A percentile compares a stretch with the other conserved stretches of the same genome.
Evolutionary conservation across 1,140 invertebrate genomes (phyloP).

Genomic region (Drosophila serrata): DNA sequence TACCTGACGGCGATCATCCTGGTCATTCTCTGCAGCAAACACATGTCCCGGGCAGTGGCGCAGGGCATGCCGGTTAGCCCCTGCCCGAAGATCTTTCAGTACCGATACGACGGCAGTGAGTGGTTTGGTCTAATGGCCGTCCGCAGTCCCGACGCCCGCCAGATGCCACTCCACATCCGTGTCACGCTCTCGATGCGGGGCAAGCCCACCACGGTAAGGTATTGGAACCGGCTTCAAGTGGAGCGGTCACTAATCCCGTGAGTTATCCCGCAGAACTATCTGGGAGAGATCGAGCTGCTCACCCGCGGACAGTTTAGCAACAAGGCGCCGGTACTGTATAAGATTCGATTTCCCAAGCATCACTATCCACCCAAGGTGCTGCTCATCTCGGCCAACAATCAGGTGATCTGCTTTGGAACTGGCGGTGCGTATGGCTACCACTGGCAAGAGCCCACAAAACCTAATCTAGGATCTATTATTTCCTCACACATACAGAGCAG

Average conservation of each 20-base stretch:
- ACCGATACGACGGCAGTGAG: conserved; percentile 76
- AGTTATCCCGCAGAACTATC: conserved; percentile 59
- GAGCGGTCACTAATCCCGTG: neutral
- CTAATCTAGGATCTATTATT: neutral
- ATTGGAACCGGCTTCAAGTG: neutral
- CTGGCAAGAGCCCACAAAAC: neutral
- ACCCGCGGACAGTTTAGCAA: conserved; percentile 71
- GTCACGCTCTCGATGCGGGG: conserved; percentile 81
- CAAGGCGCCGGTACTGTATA: conserved; percentile 69
- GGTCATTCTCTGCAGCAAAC: conserved; percentile 59
- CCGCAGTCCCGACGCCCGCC: conserved; percentile 60
- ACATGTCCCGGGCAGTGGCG: conserved; percentile 44
- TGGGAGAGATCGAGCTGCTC: conserved; percentile 79
- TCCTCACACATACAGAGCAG: conserved; percentile 53
- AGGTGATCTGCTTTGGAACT: conserved; percentile 74
- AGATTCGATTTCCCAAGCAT: conserved; percentile 77
- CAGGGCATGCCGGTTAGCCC: conserved; percentile 79
- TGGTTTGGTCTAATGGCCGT: conserved; percentile 80
- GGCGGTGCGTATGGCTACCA: conserved; percentile 41
- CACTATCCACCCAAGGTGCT: conserved; percentile 78
- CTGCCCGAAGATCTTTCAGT: conserved; percentile 82
- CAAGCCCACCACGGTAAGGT: conserved; percentile 76
- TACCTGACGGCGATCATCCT: conserved; percentile 51
- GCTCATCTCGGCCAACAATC: conserved; percentile 72
- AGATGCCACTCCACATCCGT: conserved; percentile 65